Evolutionary conservation across 2,888 invertebrate species (phyloP).

Genomic region (Platypus cylindrus): DNA sequence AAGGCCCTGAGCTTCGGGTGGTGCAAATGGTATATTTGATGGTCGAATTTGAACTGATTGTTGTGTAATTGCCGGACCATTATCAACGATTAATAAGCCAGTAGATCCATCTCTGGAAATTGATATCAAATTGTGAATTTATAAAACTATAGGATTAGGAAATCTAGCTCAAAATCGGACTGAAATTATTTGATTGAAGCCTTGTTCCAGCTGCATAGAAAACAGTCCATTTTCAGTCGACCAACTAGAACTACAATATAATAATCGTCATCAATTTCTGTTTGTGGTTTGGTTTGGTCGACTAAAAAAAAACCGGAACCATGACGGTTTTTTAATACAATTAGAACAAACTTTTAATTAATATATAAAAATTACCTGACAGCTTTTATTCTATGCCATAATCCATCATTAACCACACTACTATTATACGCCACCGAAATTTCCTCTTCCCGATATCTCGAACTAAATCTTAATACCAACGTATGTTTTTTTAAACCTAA

Average conservation of each 20-base stretch:
- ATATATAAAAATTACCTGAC: slow-evolving; percentile 63
- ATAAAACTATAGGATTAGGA: too few species aligned
- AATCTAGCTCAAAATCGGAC: too few species aligned
- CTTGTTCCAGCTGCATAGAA: too few species aligned
- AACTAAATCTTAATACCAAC: slow-evolving; percentile 64
- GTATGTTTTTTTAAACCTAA: slow-evolving; percentile 72
- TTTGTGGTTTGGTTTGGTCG: background rate
- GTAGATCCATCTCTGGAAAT: slow-evolving; percentile 71
- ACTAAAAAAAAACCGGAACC: background rate
- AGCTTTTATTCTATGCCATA: slow-evolving; percentile 69
- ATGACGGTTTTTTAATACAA: too few species aligned
- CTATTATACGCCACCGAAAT: slow-evolving; percentile 73
- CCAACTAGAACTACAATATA: too few species aligned
- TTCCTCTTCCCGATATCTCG: slow-evolving; percentile 76
- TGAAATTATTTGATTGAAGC: too few species aligned
- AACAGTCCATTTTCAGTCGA: too few species aligned
- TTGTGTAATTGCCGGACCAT: slow-evolving; percentile 64
- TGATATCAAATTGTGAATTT: too few species aligned
- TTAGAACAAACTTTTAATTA: background rate
- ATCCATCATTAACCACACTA: slow-evolving; percentile 77
- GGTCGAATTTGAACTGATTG: slow-evolving; percentile 63
- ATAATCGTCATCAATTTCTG: too few species aligned
- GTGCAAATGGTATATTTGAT: slow-evolving; percentile 20
- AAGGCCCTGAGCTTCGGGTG: slow-evolving; percentile 75
- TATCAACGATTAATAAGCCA: slow-evolving; percentile 81